Conservation (phyloP, 2,797 vertebrate genomes). For the Meriones psammophilus region DNA sequence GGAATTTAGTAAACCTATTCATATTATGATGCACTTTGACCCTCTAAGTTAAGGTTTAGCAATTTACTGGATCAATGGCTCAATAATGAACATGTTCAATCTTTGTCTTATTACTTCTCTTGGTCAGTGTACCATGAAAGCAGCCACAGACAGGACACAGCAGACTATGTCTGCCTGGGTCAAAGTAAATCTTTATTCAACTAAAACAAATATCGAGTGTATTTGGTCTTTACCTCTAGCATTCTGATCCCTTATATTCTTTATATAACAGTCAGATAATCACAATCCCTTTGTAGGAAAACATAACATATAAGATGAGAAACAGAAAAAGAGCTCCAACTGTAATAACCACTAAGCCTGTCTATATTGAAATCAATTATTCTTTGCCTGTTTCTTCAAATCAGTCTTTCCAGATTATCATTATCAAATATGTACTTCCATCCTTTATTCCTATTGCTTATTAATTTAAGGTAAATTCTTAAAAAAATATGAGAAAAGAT, state of each 20-base stretch:
- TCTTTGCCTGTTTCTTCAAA: neutral
- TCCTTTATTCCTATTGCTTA: neutral
- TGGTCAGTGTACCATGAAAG: neutral
- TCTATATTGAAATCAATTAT: neutral
- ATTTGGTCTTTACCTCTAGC: neutral
- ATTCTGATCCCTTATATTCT: neutral
- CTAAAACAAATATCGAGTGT: neutral
- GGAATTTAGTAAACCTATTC: neutral
- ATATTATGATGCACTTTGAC: neutral
- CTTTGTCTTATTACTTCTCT: neutral
- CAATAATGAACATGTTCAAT: neutral
- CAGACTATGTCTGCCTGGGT: neutral
- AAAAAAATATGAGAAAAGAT: neutral
- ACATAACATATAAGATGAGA: neutral
- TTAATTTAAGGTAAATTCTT: neutral
- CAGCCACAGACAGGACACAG: neutral
- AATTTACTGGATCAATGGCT: neutral
- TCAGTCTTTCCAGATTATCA: neutral
- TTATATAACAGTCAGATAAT: slow-evolving; percentile 4
- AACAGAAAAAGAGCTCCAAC: neutral
- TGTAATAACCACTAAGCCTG: neutral
- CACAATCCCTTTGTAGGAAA: neutral
- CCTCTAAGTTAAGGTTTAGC: neutral
- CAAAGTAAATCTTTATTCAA: slow-evolving; percentile 15
- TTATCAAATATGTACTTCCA: neutral